Percentiles rank a stretch among this genome's conserved stretches.
Evolutionary conservation across 2,888 invertebrate species (phyloP).

Genomic region (Oxyteleia sp.): DNA sequence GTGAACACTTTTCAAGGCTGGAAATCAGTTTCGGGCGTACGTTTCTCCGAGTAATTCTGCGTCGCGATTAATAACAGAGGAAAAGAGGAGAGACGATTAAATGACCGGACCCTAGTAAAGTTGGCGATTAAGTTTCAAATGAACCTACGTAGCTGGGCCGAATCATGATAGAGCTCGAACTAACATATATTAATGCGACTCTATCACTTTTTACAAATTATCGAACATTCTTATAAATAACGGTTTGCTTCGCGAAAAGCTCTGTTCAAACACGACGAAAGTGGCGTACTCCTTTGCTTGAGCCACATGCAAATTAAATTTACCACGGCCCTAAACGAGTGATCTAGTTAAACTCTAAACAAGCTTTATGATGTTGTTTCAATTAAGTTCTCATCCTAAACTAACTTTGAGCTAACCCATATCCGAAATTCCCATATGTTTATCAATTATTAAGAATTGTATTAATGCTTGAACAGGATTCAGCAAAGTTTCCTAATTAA

Average conservation of each 20-base stretch:
- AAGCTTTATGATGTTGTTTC: constrained; percentile 62
- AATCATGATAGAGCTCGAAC: constrained; percentile 4
- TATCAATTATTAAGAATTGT: constrained; percentile 48
- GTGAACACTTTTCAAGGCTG: constrained; percentile 67
- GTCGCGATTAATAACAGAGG: constrained; percentile 78
- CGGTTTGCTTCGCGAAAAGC: background rate
- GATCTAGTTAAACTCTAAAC: constrained; percentile 69
- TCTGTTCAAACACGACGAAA: background rate
- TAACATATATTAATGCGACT: constrained; percentile 31
- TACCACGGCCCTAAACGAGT: constrained; percentile 34
- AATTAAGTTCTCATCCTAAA: constrained; percentile 65
- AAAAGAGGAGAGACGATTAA: constrained; percentile 61
- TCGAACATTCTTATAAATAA: constrained; percentile 40
- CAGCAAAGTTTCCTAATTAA: constrained; percentile 37
- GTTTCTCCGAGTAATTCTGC: constrained; percentile 75
- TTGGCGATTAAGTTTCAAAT: constrained; percentile 40
- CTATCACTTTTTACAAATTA: constrained; percentile 29
- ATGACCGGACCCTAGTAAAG: background rate
- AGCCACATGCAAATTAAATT: constrained; percentile 55
- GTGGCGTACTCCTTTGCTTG: constrained; percentile 12
- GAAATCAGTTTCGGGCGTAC: constrained; percentile 65
- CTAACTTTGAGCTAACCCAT: constrained; percentile 60
- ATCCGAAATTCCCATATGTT: constrained; percentile 39
- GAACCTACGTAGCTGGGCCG: background rate
- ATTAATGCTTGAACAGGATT: constrained; percentile 42